Conservation (phyloP, 2,113 vertebrate species). For the Silurus glanis region DNA sequence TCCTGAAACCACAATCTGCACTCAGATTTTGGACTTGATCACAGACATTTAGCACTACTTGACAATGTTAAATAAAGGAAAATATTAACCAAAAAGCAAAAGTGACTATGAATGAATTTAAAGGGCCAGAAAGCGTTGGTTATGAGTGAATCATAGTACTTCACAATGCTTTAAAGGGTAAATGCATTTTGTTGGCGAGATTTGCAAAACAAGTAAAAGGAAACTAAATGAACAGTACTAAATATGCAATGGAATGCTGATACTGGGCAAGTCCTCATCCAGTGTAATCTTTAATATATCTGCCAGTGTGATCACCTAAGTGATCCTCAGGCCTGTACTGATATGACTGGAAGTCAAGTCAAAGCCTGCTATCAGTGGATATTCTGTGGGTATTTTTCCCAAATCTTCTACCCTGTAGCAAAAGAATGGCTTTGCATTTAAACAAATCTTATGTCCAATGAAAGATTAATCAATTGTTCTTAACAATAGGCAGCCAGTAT, state of each 20-base stretch:
- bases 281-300: background rate
- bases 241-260: slow-evolving; percentile 35
- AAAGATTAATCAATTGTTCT: slow-evolving; percentile 21
- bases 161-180: slow-evolving; percentile 73
- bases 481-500: slow-evolving; percentile 18
- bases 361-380: slow-evolving; percentile 9
- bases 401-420: slow-evolving; percentile 46
- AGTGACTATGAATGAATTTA: slow-evolving; percentile 48
- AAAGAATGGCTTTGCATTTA: slow-evolving; percentile 25
- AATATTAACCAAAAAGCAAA: slow-evolving; percentile 23
- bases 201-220: slow-evolving; percentile 40
- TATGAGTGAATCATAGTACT: slow-evolving; percentile 52
- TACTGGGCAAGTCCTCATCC: slow-evolving; percentile 41
- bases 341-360: slow-evolving; percentile 25
- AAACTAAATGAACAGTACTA: slow-evolving; percentile 34
- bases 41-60: slow-evolving; percentile 26
- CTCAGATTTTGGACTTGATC: slow-evolving; percentile 40
- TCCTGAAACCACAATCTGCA: slow-evolving; percentile 49
- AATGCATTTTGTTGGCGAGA: slow-evolving; percentile 66
- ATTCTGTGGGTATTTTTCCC: slow-evolving; percentile 23
- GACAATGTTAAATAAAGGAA: slow-evolving; percentile 14
- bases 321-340: slow-evolving; percentile 14
- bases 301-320: slow-evolving; percentile 19
- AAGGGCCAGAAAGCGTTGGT: slow-evolving; percentile 55
- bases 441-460: slow-evolving; percentile 30